Conservation (phyloP, 2,888 invertebrate genomes). For the Xylota segnis region DNA sequence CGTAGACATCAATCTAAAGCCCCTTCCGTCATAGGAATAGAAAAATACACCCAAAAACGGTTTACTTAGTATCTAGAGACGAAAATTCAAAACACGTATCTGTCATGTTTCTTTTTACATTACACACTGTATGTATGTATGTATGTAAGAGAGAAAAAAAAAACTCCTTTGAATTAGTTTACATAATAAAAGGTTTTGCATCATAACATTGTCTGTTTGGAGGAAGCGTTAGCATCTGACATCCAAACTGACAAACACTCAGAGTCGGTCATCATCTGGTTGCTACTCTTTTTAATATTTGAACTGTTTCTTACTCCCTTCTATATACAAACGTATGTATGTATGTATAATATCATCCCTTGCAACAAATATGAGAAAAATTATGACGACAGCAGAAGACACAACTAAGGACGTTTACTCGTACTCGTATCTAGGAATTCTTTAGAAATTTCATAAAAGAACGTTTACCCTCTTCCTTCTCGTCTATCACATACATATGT, state of each 20-base stretch:
- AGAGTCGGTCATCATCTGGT: slow-evolving; percentile 64
- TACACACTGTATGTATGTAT: background rate
- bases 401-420: slow-evolving; percentile 1
- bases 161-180: slow-evolving; percentile 46
- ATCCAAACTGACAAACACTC: slow-evolving; percentile 11
- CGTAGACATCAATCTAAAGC: no score
- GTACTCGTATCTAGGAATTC: no score
- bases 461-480: background rate
- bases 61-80: no score
- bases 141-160: background rate
- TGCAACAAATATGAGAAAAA: slow-evolving; percentile 9
- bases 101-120: slow-evolving; percentile 3
- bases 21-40: no score
- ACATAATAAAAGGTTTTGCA: slow-evolving; percentile 53
- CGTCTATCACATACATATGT: background rate
- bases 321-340: background rate
- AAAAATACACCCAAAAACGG: no score
- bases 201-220: slow-evolving; percentile 39
- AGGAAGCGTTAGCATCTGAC: slow-evolving; percentile 43
- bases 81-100: background rate
- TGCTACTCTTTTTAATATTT: slow-evolving; percentile 41
- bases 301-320: slow-evolving; percentile 32
- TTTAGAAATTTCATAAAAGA: no score
- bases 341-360: slow-evolving; percentile 30
- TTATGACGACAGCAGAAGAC: slow-evolving; percentile 12